Base-by-base conservation (phyloP, 2,888 invertebrate genomes). In the Drosophila ustulata region DNA sequence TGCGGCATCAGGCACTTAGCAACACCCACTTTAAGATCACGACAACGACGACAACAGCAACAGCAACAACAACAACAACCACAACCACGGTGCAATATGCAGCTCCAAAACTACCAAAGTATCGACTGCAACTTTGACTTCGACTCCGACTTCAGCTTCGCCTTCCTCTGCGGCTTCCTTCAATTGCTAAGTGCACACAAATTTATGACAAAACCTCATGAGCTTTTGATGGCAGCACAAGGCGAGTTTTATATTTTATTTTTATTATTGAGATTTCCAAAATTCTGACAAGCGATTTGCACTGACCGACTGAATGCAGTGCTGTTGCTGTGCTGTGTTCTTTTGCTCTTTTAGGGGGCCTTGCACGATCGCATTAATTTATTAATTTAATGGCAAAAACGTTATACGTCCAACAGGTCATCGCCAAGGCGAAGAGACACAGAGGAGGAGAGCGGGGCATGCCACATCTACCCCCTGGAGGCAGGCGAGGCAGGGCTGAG, bases 361-460 rank as follows among this genome's bases (percentile, higher is more conserved):
- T 41, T 71, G 86, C 83, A 88, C 83, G 88, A 88, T 86, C 88
- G 88, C 82, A 88, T 89, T 90, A 91, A 90, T 90, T 90, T 90
- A 90, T 90, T 90, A 88, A 90, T 90, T 90, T 90, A 90, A 91
- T 91, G 90, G 89, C 83, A 88, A 88, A 90, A 90, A 90, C 89
- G 89, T 90, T 90, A 88, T 65, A 39, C 57, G 53, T 43, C 59
- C 51, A 57, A 37, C 18, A 37, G 52, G 47, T 28, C 34, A 7
- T 8, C 8, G 43, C 25, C 3, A 32, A 53, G 56, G 25, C 4
- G 13, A 34, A 13, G 26, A 26, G 25, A 25, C 41, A 8, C 18
- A 7, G 11, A 7, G 9, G 4, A 6, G 7, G 23, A n/a, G 39
- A 9, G n/a, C 32, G 59, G 4, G 32, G n/a, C 3, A 8, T 37